Evolutionary conservation across 2,888 invertebrate species (phyloP).

Genomic region (Oscheius sp.): DNA sequence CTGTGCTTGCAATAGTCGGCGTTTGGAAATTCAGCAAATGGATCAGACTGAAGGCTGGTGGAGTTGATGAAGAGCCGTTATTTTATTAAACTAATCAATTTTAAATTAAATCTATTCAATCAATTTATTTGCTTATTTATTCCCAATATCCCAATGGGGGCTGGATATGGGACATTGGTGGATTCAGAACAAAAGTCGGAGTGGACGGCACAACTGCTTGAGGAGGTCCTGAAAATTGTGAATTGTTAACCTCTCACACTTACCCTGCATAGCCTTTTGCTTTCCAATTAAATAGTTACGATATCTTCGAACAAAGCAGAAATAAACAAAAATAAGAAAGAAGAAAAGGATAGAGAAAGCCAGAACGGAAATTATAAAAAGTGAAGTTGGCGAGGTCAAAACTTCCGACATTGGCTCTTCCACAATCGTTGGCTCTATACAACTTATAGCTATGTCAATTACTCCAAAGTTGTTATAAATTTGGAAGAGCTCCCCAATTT

Average conservation of each 20-base stretch:
- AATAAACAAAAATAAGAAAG: conserved; percentile 36
- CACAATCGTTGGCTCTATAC: conserved; percentile 1
- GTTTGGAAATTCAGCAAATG: too few species aligned
- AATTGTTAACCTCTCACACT: background rate
- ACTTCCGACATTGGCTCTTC: conserved; percentile 1
- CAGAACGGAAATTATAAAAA: conserved; percentile 9
- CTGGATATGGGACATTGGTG: background rate
- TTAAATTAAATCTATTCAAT: too few species aligned
- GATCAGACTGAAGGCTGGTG: too few species aligned
- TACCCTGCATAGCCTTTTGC: conserved; percentile 31
- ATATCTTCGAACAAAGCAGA: conserved; percentile 53
- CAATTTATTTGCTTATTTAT: background rate
- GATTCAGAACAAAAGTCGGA: conserved; percentile 19
- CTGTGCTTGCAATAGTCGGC: too few species aligned
- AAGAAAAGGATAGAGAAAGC: conserved; percentile 7
- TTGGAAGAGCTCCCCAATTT: conserved; percentile 10
- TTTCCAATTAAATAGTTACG: conserved; percentile 34
- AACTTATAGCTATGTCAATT: conserved; percentile 4
- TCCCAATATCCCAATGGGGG: conserved; percentile 21
- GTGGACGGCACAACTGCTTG: background rate
- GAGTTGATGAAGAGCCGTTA: too few species aligned
- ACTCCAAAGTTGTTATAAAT: conserved; percentile 22
- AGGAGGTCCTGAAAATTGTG: background rate
- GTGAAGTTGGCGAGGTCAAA: conserved; percentile 2
- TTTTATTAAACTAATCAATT: too few species aligned